Base-by-base conservation (phyloP, 2,888 invertebrate genomes). In the Uloborus plumipes region DNA sequence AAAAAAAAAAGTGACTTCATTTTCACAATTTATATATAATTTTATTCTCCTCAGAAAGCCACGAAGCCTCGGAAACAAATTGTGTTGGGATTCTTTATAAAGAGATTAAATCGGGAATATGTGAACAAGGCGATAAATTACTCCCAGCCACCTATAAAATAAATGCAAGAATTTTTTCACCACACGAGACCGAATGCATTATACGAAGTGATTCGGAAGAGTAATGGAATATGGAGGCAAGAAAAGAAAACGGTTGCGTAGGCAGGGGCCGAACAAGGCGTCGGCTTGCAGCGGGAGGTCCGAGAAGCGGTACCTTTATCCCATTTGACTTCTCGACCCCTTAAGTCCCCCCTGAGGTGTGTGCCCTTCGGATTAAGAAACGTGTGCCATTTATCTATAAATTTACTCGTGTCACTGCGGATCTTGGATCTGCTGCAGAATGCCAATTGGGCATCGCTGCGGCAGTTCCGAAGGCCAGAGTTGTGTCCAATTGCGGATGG, bases 91-190 rank as follows among this genome's bases (percentile, higher is more conserved):
- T 73, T 79, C 67, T 67, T 47, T 61, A 79, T 73, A 66, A 65
- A 79, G 55, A 79, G 69, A 79, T 78, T 79, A 79, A 73, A 79
- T 73, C 79, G 39, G 18, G 79, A 55, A 72, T 65, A 65, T 51
- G 73, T 73, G 61, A 55, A 51, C 55, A 61, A 13, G 18, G 50
- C 49, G 26, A 79, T 79, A 73, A 66, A 67, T 73, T 73, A 73
- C 69, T 66, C 64, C 13, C 69, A 6, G 39, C 31, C 49, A 53
- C 9, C 39, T 39, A 49, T 55, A 47, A 62, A 65, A 74, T 65
- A 47, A 64, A 64, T 26, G n/a, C 11, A 47, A n/a, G 26, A 64
- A 64, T 64, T 64, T 49, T 26, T 64, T 47, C 18, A 14, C 9
- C 39, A 39, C 39, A 39, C 39, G 39, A 39, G 39, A 39, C 39